These are phyloP conservation scores for Caenorhabditis sp. DNA, from an alignment of 2,888 invertebrate species.

Conservation along the genomic window DNA sequence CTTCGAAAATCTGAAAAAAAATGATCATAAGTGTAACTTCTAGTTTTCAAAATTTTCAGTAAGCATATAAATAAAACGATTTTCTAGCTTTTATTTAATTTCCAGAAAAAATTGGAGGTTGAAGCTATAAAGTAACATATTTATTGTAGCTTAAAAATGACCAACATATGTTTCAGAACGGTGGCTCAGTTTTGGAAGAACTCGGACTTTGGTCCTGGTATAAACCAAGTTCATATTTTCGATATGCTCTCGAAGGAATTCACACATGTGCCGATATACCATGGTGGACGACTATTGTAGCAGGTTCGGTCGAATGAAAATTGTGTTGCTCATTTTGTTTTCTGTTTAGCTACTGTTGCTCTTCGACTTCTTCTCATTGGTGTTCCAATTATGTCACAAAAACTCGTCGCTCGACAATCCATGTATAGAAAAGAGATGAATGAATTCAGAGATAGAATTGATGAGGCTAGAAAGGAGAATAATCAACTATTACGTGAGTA, in stretches of 20 bases:
- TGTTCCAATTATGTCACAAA: constrained; percentile 83
- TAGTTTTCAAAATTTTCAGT: too few relatives aligned
- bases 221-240: constrained; percentile 84
- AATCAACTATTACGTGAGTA: constrained; percentile 59
- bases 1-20: too few relatives aligned
- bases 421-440: constrained; percentile 88
- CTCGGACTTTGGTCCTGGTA: constrained; percentile 74
- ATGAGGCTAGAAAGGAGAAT: constrained; percentile 79
- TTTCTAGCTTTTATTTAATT: too few relatives aligned
- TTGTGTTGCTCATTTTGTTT: background rate
- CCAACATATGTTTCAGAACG: constrained; percentile 12
- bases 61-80: too few relatives aligned
- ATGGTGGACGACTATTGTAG: constrained; percentile 89
- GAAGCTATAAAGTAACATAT: background rate
- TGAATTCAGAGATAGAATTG: constrained; percentile 83
- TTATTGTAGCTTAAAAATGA: too few relatives aligned
- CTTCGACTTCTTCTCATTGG: constrained; percentile 85
- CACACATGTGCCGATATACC: constrained; percentile 85
- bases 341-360: constrained; percentile 79
- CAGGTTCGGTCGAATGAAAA: constrained; percentile 75
- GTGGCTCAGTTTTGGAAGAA: constrained; percentile 62
- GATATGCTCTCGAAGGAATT: constrained; percentile 82
- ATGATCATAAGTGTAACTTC: too few relatives aligned
- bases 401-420: constrained; percentile 79
- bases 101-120: too few relatives aligned